These are phyloP conservation scores for Tetrao urogallus DNA, from an alignment of 2,113 vertebrate species.

Conservation along the genomic window DNA sequence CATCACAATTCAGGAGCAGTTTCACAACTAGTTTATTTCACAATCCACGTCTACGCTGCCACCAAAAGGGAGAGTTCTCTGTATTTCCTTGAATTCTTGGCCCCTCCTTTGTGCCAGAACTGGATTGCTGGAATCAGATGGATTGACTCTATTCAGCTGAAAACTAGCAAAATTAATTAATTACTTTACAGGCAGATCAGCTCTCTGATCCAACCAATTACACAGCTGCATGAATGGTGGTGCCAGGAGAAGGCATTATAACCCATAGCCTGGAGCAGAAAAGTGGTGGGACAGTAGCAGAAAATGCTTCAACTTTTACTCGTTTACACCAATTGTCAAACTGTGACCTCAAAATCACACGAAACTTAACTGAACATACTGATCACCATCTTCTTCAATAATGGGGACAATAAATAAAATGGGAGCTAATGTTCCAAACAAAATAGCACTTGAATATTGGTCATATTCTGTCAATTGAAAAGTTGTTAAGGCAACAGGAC, in stretches of 20 bases:
- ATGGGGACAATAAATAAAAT: neutral
- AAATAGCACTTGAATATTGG: neutral
- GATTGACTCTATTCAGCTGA: constrained; percentile 36
- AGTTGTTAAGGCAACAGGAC: neutral
- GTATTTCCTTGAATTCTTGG: constrained; percentile 2
- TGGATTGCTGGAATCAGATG: constrained; percentile 41
- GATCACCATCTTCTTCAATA: neutral
- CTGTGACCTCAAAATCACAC: constrained; percentile 9
- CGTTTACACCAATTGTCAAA: constrained; percentile 13
- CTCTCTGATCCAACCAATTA: constrained; percentile 30
- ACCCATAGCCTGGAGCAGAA: neutral
- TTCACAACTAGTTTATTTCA: constrained; percentile 51
- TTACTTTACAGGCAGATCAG: constrained; percentile 47
- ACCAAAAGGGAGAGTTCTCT: constrained; percentile 58
- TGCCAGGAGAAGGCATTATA: constrained; percentile 30
- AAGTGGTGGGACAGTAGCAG: constrained; percentile 47
- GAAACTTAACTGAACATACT: neutral
- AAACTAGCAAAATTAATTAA: constrained; percentile 59
- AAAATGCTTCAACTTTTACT: neutral
- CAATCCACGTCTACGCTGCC: neutral
- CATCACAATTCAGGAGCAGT: constrained; percentile 38
- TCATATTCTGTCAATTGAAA: neutral
- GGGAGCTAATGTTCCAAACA: neutral
- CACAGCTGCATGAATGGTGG: neutral
- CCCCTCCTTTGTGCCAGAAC: constrained; percentile 3